phyloP scores from a whole-genome alignment of 2,797 vertebrate species.

The Pangasius larnaudii region DNA sequence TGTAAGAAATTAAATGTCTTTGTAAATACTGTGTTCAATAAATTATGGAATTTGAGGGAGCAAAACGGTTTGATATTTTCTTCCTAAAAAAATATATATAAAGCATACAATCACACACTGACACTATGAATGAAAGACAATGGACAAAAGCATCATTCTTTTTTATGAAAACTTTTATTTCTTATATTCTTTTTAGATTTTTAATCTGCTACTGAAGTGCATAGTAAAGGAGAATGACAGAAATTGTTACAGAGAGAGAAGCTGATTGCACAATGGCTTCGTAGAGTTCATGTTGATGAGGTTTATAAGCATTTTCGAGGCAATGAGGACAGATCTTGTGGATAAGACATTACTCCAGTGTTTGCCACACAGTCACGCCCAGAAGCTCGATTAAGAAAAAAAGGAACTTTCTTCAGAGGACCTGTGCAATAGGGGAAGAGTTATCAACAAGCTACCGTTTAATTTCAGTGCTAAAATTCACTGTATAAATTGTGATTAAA shows the following conservation, averaged over 20 bases:
- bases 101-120: background rate
- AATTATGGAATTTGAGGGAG: background rate
- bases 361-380: slow-evolving; percentile 2
- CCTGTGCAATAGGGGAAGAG: slow-evolving; percentile 17
- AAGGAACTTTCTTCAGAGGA: slow-evolving; percentile 10
- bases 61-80: background rate
- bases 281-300: slow-evolving; percentile 19
- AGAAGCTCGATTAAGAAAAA: background rate
- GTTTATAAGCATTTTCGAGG: slow-evolving; percentile 35
- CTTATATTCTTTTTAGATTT: slow-evolving; percentile 42
- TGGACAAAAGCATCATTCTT: background rate
- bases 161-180: slow-evolving; percentile 64
- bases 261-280: slow-evolving; percentile 47
- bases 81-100: background rate
- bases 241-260: slow-evolving; percentile 52
- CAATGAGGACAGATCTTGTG: slow-evolving; percentile 15
- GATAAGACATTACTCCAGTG: background rate
- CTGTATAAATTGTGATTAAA: background rate
- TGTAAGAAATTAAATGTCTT: background rate
- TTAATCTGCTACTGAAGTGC: slow-evolving; percentile 60
- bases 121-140: slow-evolving; percentile 10
- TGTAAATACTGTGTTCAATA: slow-evolving; percentile 35
- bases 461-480: background rate
- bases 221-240: slow-evolving; percentile 58
- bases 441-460: background rate